Percentiles rank a stretch among this genome's conserved stretches.
phyloP scores from a whole-genome alignment of 2,113 vertebrate species.

The Oncorhynchus nerka region DNA sequence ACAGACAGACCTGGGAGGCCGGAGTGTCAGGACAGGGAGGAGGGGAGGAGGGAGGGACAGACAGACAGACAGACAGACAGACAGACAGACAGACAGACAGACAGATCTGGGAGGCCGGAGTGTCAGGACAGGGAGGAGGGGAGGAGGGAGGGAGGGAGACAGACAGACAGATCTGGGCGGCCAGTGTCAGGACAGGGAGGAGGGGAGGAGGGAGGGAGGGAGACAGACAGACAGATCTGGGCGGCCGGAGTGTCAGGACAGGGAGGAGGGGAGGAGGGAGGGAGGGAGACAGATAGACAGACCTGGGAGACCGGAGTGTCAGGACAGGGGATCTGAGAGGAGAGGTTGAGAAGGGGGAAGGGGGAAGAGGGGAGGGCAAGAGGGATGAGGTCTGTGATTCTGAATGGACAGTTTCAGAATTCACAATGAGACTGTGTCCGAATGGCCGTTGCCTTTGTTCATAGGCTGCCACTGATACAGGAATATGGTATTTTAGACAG shows the following conservation, averaged over 20 bases:
- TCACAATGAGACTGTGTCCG: slow-evolving; percentile 21
- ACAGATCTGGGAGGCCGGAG: too few species aligned
- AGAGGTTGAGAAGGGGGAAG: slow-evolving; percentile 1
- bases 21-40: neutral
- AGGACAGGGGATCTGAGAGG: slow-evolving; percentile 16
- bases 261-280: neutral
- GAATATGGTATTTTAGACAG: neutral
- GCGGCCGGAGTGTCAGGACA: neutral
- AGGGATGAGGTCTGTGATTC: slow-evolving; percentile 10
- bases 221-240: slow-evolving; percentile 14
- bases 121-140: neutral
- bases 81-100: slow-evolving; percentile 1
- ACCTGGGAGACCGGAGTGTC: too few species aligned
- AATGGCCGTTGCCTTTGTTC: slow-evolving; percentile 1
- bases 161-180: neutral
- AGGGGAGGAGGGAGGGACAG: neutral
- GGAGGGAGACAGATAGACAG: neutral
- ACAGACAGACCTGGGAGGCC: too few species aligned
- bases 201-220: neutral
- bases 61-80: slow-evolving; percentile 19
- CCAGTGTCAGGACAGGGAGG: neutral
- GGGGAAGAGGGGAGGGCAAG: slow-evolving; percentile 15
- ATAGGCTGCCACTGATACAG: neutral
- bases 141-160: neutral
- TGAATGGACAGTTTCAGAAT: slow-evolving; percentile 17